Evolutionary conservation across 2,113 vertebrate species (phyloP), one percentile per base, ranked within the genome.

Genomic region (Chaetops frenatus): DNA sequence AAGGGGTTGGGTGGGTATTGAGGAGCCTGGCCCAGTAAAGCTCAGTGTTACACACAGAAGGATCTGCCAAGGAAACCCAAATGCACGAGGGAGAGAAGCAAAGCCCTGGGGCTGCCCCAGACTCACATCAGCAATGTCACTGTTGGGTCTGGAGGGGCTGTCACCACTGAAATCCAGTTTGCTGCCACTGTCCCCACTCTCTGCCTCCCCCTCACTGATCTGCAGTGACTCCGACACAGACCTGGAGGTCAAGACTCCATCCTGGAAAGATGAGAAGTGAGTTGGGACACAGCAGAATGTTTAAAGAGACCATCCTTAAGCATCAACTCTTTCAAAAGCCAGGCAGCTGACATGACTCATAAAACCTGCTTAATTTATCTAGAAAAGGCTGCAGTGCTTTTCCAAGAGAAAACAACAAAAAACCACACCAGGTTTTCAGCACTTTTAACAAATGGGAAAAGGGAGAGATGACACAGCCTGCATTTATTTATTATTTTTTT

Each of bases 141-240:
- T 98, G 78, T 44, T 97, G 19, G 96, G 96, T 29, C 97, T 95
- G 50, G 97, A 97, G 50, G 94, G 82, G 70, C 98, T 98, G 78
- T 98, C 98, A 50, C 95, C 94, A 86, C 95, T 96, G 70, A 58
- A 96, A 38, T 98, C 98, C 61, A 90, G 86, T 81, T 94, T 98
- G 94, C 90, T 91, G 15, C 92, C 74, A 18, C 91, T 95, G 40
- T 98, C 98, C 25, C 96, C 97, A 40, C 96, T 92, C 78, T 98
- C 98, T 54, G 98, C 91, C 86, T 99, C 98, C n/a, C 94, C 94
- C 67, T 99, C 99, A n/a, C 94, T 97, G 94, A 98, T 97, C 92
- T 97, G 97, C 95, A 98, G 88, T 2, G 95, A 66, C 14, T 98
- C 98, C 0, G 89, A 92, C 42, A 40, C 95, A 5, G 94, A 69